Conservation (phyloP, 1,140 invertebrate genomes). For the Pachyrhynchus sulphureomaculatus region DNA sequence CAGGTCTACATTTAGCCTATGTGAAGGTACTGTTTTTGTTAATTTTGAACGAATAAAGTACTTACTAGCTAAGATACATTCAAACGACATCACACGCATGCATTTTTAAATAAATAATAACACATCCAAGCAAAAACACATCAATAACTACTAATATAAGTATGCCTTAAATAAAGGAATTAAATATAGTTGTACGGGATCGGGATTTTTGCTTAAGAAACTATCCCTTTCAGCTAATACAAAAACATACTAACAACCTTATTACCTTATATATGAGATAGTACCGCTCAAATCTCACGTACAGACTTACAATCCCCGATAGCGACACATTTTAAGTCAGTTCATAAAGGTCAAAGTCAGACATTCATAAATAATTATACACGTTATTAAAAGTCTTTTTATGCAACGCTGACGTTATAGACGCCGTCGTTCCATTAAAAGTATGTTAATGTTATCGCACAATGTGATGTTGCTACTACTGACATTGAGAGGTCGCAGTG, state of each 20-base stretch:
- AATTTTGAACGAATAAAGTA: constrained; percentile 13
- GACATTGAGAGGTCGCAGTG: too few species aligned
- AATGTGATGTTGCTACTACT: too few species aligned
- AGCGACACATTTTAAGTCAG: too few species aligned
- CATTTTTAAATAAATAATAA: constrained; percentile 32
- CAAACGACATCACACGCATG: constrained; percentile 27
- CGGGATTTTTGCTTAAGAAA: not conserved
- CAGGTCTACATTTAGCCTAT: not conserved
- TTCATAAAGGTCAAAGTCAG: too few species aligned
- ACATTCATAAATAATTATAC: too few species aligned
- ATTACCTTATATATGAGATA: too few species aligned
- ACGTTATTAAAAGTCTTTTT: too few species aligned
- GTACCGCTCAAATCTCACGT: too few species aligned
- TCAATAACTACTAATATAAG: constrained; percentile 14
- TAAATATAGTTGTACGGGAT: constrained; percentile 25
- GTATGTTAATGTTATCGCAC: too few species aligned
- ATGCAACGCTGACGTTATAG: too few species aligned
- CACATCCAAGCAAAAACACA: constrained; percentile 23
- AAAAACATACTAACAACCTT: not conserved
- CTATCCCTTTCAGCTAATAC: not conserved
- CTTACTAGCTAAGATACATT: constrained; percentile 20
- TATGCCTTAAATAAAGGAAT: constrained; percentile 27
- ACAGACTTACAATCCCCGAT: too few species aligned
- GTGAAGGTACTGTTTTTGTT: constrained; percentile 4
- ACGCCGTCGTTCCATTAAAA: too few species aligned